Conservation (phyloP, 92 coral and sea anemone genomes). For the Umimayanthus kanabou region DNA sequence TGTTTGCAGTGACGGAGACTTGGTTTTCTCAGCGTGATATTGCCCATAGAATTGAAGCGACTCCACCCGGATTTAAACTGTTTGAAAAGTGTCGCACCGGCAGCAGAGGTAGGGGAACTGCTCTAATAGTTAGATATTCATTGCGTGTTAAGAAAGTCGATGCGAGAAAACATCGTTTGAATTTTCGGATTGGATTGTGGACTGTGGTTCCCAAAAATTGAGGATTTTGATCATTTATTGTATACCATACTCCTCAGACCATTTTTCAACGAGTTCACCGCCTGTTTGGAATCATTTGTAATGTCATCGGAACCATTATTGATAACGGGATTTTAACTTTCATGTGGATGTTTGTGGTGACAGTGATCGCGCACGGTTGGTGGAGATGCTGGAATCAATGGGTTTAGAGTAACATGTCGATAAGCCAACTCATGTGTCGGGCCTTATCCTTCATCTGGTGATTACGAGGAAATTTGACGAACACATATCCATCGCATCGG, state of each 20-base stretch:
- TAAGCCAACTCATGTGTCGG: background rate
- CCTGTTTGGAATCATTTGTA: constrained; percentile 2
- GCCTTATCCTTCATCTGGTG: no score
- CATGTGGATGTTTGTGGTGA: constrained; percentile 9
- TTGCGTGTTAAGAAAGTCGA: constrained; percentile 32
- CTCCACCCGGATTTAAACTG: constrained; percentile 24
- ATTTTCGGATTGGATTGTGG: constrained; percentile 50
- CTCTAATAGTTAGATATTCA: constrained; percentile 14
- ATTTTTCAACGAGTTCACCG: constrained; percentile 20
- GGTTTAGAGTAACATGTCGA: constrained; percentile 24
- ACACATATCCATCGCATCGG: no score
- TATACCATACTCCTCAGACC: background rate
- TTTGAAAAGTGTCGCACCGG: constrained; percentile 14
- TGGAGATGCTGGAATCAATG: constrained; percentile 15
- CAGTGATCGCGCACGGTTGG: background rate
- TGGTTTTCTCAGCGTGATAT: constrained; percentile 36
- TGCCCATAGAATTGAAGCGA: constrained; percentile 13
- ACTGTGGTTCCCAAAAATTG: constrained; percentile 24
- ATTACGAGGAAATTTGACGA: no score
- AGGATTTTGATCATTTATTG: constrained; percentile 41
- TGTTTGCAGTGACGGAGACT: constrained; percentile 49
- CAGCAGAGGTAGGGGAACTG: constrained; percentile 48
- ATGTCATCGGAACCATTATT: constrained; percentile 29
- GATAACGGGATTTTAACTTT: constrained; percentile 11
- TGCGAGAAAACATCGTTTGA: constrained; percentile 47